Evolutionary conservation across 1,140 invertebrate genomes (phyloP).

Genomic region (Zaprionus davidi): DNA sequence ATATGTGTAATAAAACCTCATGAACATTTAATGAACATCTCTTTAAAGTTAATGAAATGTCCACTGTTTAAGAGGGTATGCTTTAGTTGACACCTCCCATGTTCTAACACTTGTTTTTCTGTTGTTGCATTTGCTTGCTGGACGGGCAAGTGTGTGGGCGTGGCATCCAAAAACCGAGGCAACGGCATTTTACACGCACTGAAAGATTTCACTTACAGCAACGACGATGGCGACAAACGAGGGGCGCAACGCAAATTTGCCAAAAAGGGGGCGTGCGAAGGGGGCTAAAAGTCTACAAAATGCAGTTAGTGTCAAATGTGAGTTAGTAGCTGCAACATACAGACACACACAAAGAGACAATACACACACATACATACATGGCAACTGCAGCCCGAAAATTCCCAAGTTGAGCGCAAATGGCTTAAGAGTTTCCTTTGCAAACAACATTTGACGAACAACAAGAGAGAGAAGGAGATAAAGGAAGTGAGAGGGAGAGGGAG

Average conservation of each 20-base stretch:
- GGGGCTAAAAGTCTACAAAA: conserved; percentile 47
- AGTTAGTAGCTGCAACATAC: conserved; percentile 32
- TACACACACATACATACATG: conserved; percentile 8
- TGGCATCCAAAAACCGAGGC: conserved; percentile 48
- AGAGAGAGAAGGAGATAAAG: neutral
- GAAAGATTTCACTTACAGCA: conserved; percentile 71
- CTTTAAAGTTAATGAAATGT: neutral
- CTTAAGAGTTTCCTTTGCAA: conserved; percentile 28
- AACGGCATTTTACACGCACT: conserved; percentile 73
- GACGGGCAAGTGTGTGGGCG: conserved; percentile 48
- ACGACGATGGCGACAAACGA: conserved; percentile 5
- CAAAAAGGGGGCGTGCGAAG: neutral
- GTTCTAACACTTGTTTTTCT: conserved; percentile 27
- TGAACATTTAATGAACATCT: no score
- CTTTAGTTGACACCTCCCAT: neutral
- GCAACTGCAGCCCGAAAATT: conserved; percentile 22
- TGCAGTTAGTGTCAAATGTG: conserved; percentile 58
- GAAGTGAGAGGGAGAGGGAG: neutral
- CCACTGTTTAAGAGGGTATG: conserved; percentile 2
- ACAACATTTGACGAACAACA: conserved; percentile 17
- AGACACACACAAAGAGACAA: conserved; percentile 6
- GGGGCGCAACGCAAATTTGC: conserved; percentile 13
- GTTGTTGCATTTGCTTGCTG: conserved; percentile 24
- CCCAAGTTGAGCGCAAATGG: conserved; percentile 34
- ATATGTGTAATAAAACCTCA: no score